A percentile compares a stretch with the other conserved stretches of the same genome.
Evolutionary conservation across 2,113 vertebrate genomes (phyloP).

Genomic region (Silurus glanis): DNA sequence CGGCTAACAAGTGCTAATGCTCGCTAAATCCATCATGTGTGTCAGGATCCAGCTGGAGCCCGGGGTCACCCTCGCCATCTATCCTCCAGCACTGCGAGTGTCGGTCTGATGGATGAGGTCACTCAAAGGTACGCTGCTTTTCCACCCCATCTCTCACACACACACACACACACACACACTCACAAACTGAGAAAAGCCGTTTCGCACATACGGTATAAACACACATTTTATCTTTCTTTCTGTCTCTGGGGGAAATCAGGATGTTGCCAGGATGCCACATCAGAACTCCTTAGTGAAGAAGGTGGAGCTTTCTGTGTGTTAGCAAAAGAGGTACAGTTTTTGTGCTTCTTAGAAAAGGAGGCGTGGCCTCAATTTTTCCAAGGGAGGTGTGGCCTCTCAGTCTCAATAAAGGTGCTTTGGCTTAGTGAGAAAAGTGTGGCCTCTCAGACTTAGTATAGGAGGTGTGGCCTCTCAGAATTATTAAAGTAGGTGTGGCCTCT

Average conservation of each 20-base stretch:
- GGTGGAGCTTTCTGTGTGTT: background rate
- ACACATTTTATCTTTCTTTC: background rate
- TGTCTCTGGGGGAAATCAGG: background rate
- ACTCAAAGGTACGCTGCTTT: constrained; percentile 48
- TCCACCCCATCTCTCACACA: constrained; percentile 26
- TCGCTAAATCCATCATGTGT: constrained; percentile 65
- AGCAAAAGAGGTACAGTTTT: background rate
- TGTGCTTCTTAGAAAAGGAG: too few relatives aligned
- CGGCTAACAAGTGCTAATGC: constrained; percentile 55
- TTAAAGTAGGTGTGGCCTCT: background rate
- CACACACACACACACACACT: constrained; percentile 16
- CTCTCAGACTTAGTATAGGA: too few relatives aligned
- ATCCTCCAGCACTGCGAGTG: constrained; percentile 63
- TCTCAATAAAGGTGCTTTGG: too few relatives aligned
- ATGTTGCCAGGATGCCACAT: background rate
- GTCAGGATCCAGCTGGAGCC: constrained; percentile 62
- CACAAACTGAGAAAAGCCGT: background rate
- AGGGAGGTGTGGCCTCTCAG: background rate
- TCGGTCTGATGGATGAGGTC: constrained; percentile 66
- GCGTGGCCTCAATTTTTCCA: too few relatives aligned
- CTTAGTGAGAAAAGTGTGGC: too few relatives aligned
- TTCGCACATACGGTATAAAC: constrained; percentile 1
- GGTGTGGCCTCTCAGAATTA: too few relatives aligned
- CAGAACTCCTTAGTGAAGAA: background rate
- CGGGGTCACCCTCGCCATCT: constrained; percentile 65